Conservation (phyloP, 2,888 invertebrate genomes). For the Epinotia ramella region DNA sequence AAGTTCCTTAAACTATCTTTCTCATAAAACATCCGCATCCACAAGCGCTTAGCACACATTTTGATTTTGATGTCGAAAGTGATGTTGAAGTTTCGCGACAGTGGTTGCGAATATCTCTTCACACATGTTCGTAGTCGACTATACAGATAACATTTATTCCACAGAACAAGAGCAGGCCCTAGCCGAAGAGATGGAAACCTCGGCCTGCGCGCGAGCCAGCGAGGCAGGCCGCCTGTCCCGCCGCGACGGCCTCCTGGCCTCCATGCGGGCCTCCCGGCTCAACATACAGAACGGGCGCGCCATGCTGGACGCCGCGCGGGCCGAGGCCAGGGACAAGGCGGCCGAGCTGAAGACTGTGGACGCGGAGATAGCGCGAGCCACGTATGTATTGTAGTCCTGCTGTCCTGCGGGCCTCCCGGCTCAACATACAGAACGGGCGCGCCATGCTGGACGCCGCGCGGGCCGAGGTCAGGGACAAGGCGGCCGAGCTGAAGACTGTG, state of each 20-base stretch:
- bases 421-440: constrained; percentile 36
- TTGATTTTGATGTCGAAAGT: too few species aligned
- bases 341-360: constrained; percentile 34
- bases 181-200: constrained; percentile 60
- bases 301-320: constrained; percentile 25
- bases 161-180: constrained; percentile 54
- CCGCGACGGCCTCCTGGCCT: constrained; percentile 53
- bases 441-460: constrained; percentile 25
- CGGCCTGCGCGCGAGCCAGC: constrained; percentile 62
- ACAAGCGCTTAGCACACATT: too few species aligned
- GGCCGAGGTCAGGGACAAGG: constrained; percentile 9
- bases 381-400: neutral
- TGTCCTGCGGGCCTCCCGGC: constrained; percentile 49
- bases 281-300: constrained; percentile 36
- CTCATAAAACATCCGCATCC: too few species aligned
- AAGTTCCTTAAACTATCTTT: too few species aligned
- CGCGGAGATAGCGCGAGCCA: constrained; percentile 29
- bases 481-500: constrained; percentile 28
- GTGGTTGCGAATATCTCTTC: too few species aligned
- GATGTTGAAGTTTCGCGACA: too few species aligned
- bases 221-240: constrained; percentile 58
- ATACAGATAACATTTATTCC: neutral
- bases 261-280: constrained; percentile 50
- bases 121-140: too few species aligned
- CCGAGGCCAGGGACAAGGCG: constrained; percentile 8